Evolutionary conservation across 2,888 invertebrate genomes (phyloP).

Genomic region (Coremacera marginata): DNA sequence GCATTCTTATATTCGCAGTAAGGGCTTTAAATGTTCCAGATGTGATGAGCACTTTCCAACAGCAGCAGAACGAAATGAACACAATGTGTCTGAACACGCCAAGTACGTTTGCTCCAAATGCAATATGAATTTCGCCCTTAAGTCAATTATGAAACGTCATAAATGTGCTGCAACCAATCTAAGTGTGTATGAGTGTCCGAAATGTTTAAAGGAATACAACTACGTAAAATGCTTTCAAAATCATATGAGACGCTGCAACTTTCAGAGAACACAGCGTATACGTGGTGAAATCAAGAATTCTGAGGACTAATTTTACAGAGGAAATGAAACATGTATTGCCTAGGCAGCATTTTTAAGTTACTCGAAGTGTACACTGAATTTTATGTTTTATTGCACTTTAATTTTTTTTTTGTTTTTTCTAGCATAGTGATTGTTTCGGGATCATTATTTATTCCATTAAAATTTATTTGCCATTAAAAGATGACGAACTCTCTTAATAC

Average conservation of each 20-base stretch:
- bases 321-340: too few species aligned
- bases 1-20: neutral
- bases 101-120: conserved; percentile 25
- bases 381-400: too few species aligned
- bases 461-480: too few species aligned
- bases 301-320: too few species aligned
- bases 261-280: neutral
- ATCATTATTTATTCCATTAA: too few species aligned
- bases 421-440: too few species aligned
- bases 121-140: conserved; percentile 7
- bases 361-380: too few species aligned
- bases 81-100: conserved; percentile 21
- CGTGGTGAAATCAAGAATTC: too few species aligned
- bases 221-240: conserved; percentile 29
- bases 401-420: too few species aligned
- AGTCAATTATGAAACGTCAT: conserved; percentile 15
- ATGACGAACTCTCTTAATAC: too few species aligned
- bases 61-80: conserved; percentile 11
- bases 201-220: conserved; percentile 21
- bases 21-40: conserved; percentile 6
- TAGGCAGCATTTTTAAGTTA: too few species aligned
- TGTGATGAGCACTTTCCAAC: neutral
- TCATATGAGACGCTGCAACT: conserved; percentile 16
- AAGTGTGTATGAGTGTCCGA: conserved; percentile 3
- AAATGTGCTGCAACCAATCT: neutral